Percentiles rank a stretch among this genome's conserved stretches.
Evolutionary conservation across 2,113 vertebrate genomes (phyloP).

Genomic region (Odobenus rosmarus): DNA sequence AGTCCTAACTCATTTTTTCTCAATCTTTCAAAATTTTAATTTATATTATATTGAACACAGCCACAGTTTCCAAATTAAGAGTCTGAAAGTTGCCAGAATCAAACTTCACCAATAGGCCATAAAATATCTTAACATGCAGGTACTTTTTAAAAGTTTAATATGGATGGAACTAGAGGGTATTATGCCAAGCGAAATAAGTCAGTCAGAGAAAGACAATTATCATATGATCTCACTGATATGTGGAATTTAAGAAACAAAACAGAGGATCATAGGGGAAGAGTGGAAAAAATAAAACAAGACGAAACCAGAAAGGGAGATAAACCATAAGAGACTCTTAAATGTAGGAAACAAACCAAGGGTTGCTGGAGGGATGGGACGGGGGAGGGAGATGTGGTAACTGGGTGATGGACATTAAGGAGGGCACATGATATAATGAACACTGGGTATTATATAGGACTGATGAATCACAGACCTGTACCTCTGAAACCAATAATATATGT

Average conservation of each 20-base stretch:
- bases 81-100: neutral
- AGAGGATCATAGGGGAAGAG: neutral
- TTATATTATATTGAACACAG: constrained; percentile 4
- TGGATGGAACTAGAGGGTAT: neutral
- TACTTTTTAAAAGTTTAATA: neutral
- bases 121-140: constrained; percentile 14
- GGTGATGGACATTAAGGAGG: no score
- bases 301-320: neutral
- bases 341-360: no score
- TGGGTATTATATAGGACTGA: no score
- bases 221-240: neutral
- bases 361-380: no score
- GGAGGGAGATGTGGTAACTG: no score
- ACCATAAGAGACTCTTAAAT: neutral
- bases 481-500: no score
- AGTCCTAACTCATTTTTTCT: neutral
- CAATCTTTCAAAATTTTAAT: constrained; percentile 47
- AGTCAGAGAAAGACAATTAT: neutral
- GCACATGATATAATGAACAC: no score
- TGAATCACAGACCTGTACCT: no score
- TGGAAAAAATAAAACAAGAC: neutral
- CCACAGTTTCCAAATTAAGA: constrained; percentile 17
- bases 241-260: neutral
- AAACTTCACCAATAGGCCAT: constrained; percentile 19
- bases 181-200: neutral